Conservation (phyloP, 2,888 invertebrate genomes). For the Galerucella nymphaeae region DNA sequence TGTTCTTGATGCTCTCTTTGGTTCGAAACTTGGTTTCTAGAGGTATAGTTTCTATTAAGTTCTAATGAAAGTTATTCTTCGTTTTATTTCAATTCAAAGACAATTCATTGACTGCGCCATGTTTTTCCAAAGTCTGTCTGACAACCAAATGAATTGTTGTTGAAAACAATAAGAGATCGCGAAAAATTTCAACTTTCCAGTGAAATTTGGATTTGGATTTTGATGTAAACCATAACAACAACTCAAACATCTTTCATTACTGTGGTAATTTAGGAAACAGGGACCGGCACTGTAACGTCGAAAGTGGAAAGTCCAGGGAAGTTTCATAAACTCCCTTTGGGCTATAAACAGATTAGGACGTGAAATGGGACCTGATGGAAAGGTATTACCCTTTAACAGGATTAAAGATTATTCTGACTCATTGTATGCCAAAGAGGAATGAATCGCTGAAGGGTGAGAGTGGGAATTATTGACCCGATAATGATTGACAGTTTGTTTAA, state of each 20-base stretch:
- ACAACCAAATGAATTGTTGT: too few species aligned
- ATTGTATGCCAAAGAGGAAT: conserved; percentile 33
- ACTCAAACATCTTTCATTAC: neutral
- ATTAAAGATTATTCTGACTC: conserved; percentile 60
- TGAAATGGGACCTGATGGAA: conserved; percentile 62
- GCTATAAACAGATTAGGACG: conserved; percentile 64
- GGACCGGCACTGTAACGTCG: neutral
- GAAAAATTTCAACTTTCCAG: too few species aligned
- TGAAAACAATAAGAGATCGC: too few species aligned
- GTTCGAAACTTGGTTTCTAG: too few species aligned
- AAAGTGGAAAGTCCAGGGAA: conserved; percentile 42
- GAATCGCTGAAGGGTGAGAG: neutral
- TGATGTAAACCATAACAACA: neutral
- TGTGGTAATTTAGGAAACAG: neutral
- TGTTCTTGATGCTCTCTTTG: too few species aligned
- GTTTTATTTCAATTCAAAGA: too few species aligned
- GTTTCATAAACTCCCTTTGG: conserved; percentile 57
- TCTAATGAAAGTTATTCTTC: too few species aligned
- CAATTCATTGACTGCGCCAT: too few species aligned
- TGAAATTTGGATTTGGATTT: too few species aligned
- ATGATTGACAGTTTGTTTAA: neutral
- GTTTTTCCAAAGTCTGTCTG: too few species aligned
- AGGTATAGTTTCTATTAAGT: too few species aligned
- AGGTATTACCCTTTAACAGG: conserved; percentile 63
- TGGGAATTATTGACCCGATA: conserved; percentile 11